phyloP scores from a whole-genome alignment of 2,113 vertebrate genomes.

The Connochaetes taurinus region DNA sequence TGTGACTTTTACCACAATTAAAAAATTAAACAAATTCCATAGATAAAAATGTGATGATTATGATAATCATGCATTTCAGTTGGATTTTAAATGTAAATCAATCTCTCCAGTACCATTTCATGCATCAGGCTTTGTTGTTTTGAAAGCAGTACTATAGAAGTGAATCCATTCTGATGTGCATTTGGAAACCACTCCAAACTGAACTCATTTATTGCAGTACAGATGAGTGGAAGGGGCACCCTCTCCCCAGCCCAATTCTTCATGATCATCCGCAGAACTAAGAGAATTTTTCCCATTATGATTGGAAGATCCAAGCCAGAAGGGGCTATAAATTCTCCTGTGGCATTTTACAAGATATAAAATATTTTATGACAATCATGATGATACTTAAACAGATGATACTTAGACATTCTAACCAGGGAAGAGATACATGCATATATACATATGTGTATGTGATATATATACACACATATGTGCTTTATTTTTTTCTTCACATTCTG shows the following conservation, averaged over 20 bases:
- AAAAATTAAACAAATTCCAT: not conserved
- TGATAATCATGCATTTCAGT: not conserved
- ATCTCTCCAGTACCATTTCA: not conserved
- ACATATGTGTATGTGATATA: not conserved
- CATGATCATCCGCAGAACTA: not conserved
- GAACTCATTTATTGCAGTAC: not conserved
- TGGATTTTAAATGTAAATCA: constrained; percentile 25
- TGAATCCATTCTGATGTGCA: not conserved
- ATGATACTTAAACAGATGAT: not conserved
- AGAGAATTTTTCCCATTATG: not conserved
- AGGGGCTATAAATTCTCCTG: constrained; percentile 37
- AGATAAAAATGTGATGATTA: not conserved
- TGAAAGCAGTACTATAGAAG: not conserved
- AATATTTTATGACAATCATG: not conserved
- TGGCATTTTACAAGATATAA: not conserved
- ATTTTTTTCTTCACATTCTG: not conserved
- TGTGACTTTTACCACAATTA: not conserved
- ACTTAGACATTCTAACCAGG: constrained; percentile 14
- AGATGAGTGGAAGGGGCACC: not conserved
- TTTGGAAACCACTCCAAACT: constrained; percentile 27
- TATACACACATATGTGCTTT: not conserved
- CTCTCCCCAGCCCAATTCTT: not conserved
- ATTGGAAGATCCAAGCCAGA: not conserved
- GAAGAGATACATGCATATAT: not conserved
- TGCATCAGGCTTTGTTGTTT: constrained; percentile 1